Evolutionary conservation across 1,140 invertebrate species (phyloP), one percentile per base, ranked within the genome.

Genomic region (Lineus longissimus): DNA sequence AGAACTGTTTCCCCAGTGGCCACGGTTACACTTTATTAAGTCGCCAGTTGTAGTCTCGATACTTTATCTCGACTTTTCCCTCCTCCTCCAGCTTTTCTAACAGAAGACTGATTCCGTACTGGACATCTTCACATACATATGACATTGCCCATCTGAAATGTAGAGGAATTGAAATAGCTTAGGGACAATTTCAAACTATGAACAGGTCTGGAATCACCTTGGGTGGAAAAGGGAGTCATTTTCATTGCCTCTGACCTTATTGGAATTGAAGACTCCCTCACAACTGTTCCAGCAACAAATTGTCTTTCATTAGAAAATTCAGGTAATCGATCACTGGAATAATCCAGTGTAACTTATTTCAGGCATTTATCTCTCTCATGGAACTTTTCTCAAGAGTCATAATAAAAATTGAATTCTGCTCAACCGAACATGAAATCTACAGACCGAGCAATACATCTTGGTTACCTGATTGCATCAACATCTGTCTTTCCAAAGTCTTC

Each of bases 401-500:
- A n/a, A n/a, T n/a, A n/a, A n/a, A n/a, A n/a, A n/a, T n/a, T n/a
- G n/a, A n/a, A n/a, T n/a, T n/a, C n/a, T n/a, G n/a, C n/a, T n/a
- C n/a, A n/a, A n/a, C n/a, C n/a, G 6, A 36, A 36, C 33, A 36
- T 7, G 6, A 36, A 36, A 36, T 7, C 33, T 7, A 36, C 33
- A 22, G 15, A 62, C 17, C 13, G 4, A 23, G 17, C 40, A 29
- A 13, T 13, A 4, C 47, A n/a, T n/a, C n/a, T n/a, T n/a, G n/a
- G 65, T 64, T 71, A 78, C 76, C 71, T 72, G n/a, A 78, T 69
- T 9, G 73, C 75, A 64, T 76, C 73, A 2, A 73, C 60, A 33
- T 79, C 72, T 29, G 66, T 76, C 19, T 55, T 30, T 4, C 80
- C 80, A 72, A 82, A 82, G 61, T 82, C 80, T 13, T 65, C 43